Conservation (phyloP, 2,888 invertebrate genomes). For the Eristalis intricaria region DNA sequence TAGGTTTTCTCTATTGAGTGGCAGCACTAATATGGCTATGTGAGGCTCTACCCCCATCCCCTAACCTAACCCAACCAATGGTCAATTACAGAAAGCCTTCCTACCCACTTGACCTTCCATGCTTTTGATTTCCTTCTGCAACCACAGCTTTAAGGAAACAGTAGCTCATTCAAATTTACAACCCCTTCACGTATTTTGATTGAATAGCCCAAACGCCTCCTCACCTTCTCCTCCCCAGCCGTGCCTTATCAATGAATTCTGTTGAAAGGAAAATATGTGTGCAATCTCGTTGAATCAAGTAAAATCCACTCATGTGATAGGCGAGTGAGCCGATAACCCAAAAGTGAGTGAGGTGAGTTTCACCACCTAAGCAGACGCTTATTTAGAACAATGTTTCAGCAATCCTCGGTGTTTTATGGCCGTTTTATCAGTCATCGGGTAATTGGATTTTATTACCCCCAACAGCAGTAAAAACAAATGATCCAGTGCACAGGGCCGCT, state of each 20-base stretch:
- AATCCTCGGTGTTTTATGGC: slow-evolving; percentile 20
- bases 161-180: too few species aligned
- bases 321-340: neutral
- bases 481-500: slow-evolving; percentile 8
- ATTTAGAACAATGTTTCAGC: slow-evolving; percentile 5
- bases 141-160: too few species aligned
- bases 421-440: slow-evolving; percentile 15
- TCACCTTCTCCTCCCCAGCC: neutral
- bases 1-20: too few species aligned
- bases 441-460: slow-evolving; percentile 41
- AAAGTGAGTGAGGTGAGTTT: neutral
- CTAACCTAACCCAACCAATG: too few species aligned
- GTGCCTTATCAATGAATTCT: neutral
- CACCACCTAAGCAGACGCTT: neutral
- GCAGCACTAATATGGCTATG: too few species aligned
- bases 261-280: neutral
- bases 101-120: too few species aligned
- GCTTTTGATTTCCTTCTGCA: too few species aligned
- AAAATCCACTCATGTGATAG: neutral
- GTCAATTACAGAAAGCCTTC: too few species aligned
- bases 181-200: too few species aligned
- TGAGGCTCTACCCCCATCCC: too few species aligned
- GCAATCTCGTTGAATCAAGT: neutral
- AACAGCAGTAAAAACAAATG: slow-evolving; percentile 42
- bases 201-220: too few species aligned